phyloP scores from a whole-genome alignment of 2,888 invertebrate genomes.

The Shargacucullia verbasci region DNA sequence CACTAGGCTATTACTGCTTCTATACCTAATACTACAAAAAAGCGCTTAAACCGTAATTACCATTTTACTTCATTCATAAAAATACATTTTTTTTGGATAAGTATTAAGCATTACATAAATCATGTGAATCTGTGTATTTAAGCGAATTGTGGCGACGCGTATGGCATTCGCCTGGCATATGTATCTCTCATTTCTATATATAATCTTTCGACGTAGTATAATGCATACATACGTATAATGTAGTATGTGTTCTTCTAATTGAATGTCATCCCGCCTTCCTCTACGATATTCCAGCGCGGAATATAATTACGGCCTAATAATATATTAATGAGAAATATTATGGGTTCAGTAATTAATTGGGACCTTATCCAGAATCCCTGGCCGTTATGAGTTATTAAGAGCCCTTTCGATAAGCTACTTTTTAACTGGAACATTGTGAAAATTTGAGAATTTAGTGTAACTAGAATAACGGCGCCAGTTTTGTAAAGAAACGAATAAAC shows the following conservation, averaged over 20 bases:
- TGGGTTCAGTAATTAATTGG: conserved; percentile 39
- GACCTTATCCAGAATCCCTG: conserved; percentile 16
- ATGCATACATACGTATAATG: too few relatives aligned
- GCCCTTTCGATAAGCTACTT: conserved; percentile 2
- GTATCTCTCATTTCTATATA: conserved; percentile 6
- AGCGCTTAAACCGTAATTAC: too few relatives aligned
- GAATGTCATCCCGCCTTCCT: conserved; percentile 34
- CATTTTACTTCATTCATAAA: too few relatives aligned
- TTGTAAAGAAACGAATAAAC: too few relatives aligned
- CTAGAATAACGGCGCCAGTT: too few relatives aligned
- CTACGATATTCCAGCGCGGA: conserved; percentile 15
- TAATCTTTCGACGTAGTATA: not conserved
- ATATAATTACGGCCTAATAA: conserved; percentile 43
- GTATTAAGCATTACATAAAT: too few relatives aligned
- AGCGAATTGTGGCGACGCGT: too few relatives aligned
- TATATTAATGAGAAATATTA: conserved; percentile 44
- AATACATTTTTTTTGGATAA: too few relatives aligned
- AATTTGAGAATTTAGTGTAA: not conserved
- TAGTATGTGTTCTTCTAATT: conserved; percentile 34
- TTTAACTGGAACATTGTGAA: conserved; percentile 1
- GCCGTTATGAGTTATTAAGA: not conserved
- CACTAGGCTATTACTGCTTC: too few relatives aligned
- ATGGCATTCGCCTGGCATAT: conserved; percentile 5
- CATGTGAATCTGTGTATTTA: not conserved
- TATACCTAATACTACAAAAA: too few relatives aligned